Evolutionary conservation across 2,797 vertebrate species (phyloP), one percentile per base, ranked within the genome.

Genomic region (Nannoperca australis): DNA sequence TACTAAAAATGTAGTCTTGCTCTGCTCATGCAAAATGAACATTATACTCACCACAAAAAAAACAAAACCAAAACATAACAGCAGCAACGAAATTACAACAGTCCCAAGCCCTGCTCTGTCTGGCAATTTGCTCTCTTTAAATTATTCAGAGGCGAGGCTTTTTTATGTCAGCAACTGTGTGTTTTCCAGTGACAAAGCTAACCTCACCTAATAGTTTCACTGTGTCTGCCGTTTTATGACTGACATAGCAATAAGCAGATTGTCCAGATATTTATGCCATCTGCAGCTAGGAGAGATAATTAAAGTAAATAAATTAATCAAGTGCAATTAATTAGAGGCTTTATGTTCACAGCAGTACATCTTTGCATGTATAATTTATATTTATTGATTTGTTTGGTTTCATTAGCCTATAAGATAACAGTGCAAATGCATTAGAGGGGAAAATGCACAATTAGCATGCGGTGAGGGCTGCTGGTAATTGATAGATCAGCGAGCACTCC

Each of bases 301-400:
- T 99, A 99, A 99, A 99, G 97, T 97, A 98, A 98, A 99, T 99
- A 99, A 99, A 99, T 99, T 98, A 99, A 99, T 99, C 98, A 99
- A 98, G 96, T 96, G 95, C 98, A 99, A 99, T 99, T 99, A 99
- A 99, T 99, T 99, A 99, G 97, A 97, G 96, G 96, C 96, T 99
- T 99, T 99, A 99, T 98, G 98, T 98, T 97, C 96, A 86, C 96
- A 96, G 97, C 96, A 97, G 97, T 98, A 97, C 97, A 97, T 97
- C 97, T 97, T 98, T 97, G 97, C 97, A 99, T 99, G 97, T 99
- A 99, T 99, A 99, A 99, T 99, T 99, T 99, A 99, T 99, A 99
- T 97, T 98, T 99, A 99, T 99, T 97, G 98, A 99, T 99, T 99
- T 97, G 96, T 96, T 96, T 95, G 96, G 97, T 97, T 99, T 99